A percentile compares a stretch with the other conserved stretches of the same genome.
Evolutionary conservation across 1,140 invertebrate species (phyloP).

Genomic region (Brachystomella parvula): DNA sequence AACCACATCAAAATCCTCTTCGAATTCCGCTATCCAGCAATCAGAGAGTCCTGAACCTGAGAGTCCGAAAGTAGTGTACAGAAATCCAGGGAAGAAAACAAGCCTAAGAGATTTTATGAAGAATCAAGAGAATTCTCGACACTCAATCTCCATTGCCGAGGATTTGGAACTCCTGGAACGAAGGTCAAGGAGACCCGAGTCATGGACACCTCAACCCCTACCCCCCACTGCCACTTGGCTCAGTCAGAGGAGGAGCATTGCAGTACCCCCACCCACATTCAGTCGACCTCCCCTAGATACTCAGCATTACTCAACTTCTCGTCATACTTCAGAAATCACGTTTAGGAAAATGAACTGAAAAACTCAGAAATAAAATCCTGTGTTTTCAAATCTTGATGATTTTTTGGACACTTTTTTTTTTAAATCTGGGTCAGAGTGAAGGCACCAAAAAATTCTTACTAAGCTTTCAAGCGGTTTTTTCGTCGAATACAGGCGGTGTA

Average conservation of each 20-base stretch:
- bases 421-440: background rate
- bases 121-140: conserved; percentile 23
- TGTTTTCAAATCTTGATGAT: background rate
- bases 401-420: background rate
- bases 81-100: no score
- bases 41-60: no score
- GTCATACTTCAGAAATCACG: conserved; percentile 27
- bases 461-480: background rate
- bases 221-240: background rate
- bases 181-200: conserved; percentile 18
- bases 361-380: background rate
- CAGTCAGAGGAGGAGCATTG: background rate
- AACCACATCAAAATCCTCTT: background rate
- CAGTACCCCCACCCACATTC: background rate
- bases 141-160: conserved; percentile 21
- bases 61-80: no score
- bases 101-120: conserved; percentile 28
- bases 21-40: no score
- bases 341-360: conserved; percentile 25
- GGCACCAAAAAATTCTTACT: background rate
- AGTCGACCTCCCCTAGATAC: background rate
- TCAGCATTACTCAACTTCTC: conserved; percentile 14
- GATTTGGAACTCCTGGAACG: background rate
- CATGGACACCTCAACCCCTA: conserved; percentile 17
- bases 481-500: no score